A percentile compares a stretch with the other conserved stretches of the same genome.
Conservation (phyloP, 2,888 invertebrate species). For the Troilus luridus region DNA sequence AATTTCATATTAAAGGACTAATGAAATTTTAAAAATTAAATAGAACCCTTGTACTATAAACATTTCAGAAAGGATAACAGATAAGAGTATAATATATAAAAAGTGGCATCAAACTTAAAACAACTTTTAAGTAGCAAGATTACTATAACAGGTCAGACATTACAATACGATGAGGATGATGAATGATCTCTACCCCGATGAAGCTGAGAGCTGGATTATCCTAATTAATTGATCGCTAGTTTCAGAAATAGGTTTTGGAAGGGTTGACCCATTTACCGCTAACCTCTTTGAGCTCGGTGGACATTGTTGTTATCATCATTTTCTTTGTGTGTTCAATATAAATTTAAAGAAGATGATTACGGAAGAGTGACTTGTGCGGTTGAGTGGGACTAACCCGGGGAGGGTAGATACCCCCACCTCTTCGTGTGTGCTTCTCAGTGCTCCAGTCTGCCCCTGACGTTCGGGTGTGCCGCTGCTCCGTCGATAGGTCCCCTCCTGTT, state of each 20-base stretch:
- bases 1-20: too few relatives aligned
- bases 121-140: too few relatives aligned
- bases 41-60: too few relatives aligned
- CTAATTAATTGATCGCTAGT: neutral
- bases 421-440: too few relatives aligned
- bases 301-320: neutral
- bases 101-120: too few relatives aligned
- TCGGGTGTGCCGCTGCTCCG: conserved; percentile 26
- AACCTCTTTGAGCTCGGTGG: neutral
- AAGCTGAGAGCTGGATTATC: too few relatives aligned
- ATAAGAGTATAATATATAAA: too few relatives aligned
- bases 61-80: too few relatives aligned
- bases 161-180: too few relatives aligned
- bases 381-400: neutral
- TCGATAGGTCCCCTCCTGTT: neutral
- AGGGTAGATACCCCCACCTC: conserved; percentile 41
- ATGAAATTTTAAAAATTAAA: too few relatives aligned
- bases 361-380: conserved; percentile 2
- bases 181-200: too few relatives aligned
- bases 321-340: neutral
- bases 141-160: too few relatives aligned
- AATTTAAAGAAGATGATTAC: neutral
- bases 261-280: neutral
- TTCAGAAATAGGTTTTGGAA: neutral
- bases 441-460: conserved; percentile 44